Evolutionary conservation across 2,888 invertebrate genomes (phyloP).

Genomic region (Octodonta nipae): DNA sequence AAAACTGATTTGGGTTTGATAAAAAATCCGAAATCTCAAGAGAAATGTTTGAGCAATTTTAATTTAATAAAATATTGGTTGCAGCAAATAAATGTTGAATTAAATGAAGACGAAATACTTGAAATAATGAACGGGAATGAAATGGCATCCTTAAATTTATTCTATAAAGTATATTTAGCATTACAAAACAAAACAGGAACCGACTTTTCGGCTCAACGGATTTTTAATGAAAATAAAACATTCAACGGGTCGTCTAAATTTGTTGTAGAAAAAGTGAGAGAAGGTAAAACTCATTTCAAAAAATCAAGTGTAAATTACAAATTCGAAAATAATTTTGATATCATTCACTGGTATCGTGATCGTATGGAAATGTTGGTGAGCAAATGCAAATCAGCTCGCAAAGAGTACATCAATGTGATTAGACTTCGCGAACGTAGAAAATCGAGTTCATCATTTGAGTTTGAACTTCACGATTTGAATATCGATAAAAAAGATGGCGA

Average conservation of each 20-base stretch:
- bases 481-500: no score
- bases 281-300: conserved; percentile 6
- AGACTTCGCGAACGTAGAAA: background rate
- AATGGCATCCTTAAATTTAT: conserved; percentile 41
- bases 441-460: no score
- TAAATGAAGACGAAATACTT: conserved; percentile 36
- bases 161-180: conserved; percentile 48
- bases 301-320: no score
- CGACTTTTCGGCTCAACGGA: conserved; percentile 13
- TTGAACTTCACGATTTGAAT: no score
- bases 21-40: conserved; percentile 20
- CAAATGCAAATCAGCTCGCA: conserved; percentile 23
- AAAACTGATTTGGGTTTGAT: conserved; percentile 42
- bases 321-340: conserved; percentile 38
- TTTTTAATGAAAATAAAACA: conserved; percentile 16
- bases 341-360: conserved; percentile 46
- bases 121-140: conserved; percentile 41
- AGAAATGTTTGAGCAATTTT: conserved; percentile 35
- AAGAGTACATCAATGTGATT: conserved; percentile 20
- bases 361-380: conserved; percentile 34
- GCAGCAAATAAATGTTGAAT: conserved; percentile 36
- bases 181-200: conserved; percentile 43
- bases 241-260: no score
- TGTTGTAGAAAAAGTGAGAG: conserved; percentile 25
- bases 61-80: conserved; percentile 41